Evolutionary conservation across 2,888 invertebrate species (phyloP).

Genomic region (Drosophila mulleri): DNA sequence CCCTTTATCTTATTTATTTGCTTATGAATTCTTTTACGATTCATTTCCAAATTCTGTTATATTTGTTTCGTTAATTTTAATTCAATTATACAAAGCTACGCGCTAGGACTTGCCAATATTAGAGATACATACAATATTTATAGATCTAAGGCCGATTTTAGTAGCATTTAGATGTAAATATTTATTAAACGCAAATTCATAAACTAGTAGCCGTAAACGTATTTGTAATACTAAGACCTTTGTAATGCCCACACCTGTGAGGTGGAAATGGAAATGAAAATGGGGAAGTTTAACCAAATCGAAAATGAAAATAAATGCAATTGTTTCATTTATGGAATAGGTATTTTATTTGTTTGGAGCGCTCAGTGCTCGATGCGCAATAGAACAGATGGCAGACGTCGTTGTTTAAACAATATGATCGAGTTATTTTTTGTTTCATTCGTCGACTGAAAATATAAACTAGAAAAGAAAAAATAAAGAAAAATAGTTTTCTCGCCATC

Average conservation of each 20-base stretch:
- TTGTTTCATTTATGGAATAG: conserved; percentile 39
- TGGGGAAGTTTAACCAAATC: conserved; percentile 26
- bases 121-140: conserved; percentile 12
- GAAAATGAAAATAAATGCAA: conserved; percentile 33
- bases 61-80: background rate
- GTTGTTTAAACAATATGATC: conserved; percentile 46
- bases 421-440: background rate
- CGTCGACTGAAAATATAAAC: conserved; percentile 25
- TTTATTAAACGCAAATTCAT: conserved; percentile 19
- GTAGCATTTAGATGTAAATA: conserved; percentile 44
- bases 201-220: conserved; percentile 23
- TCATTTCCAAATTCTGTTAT: conserved; percentile 5
- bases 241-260: conserved; percentile 32
- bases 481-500: conserved; percentile 22
- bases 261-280: conserved; percentile 31
- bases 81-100: background rate
- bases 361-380: conserved; percentile 39
- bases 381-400: conserved; percentile 54
- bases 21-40: background rate
- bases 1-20: conserved; percentile 10
- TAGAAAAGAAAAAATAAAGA: conserved; percentile 3
- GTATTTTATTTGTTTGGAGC: conserved; percentile 47
- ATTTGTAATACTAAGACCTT: conserved; percentile 30
- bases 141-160: conserved; percentile 17
- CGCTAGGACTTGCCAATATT: conserved; percentile 31